Evolutionary conservation across 2,888 invertebrate genomes (phyloP), one percentile per base, ranked within the genome.

Genomic region (Diaphora mendica): DNA sequence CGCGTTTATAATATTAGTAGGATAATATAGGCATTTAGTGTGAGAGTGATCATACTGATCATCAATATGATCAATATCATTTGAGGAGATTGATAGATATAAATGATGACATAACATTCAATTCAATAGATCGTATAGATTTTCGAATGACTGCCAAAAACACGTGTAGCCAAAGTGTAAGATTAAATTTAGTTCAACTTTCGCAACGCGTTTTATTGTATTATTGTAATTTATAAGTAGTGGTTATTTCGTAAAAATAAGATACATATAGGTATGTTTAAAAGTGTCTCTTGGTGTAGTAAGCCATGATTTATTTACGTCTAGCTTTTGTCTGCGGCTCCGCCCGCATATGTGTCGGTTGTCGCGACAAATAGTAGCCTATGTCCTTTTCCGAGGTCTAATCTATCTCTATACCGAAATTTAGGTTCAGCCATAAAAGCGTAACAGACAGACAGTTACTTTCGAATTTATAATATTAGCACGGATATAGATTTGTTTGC

Each of bases 141-240:
- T 39, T 55, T 35, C 44, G 48, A 39, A 64, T 33, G 35, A 23
- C 20, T 82, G 81, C 81, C 82, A 81, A 78, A 75, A 81, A 80
- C 74, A 77, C 72, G 77, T 51, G 80, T 48, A 71, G 48, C 70
- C 69, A 77, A 70, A 71, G 73, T 73, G 44, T 75, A 70, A 44
- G 62, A 42, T 66, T 67, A 64, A 23, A 69, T 68, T 33, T 20
- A 51, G 23, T 68, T 15, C 23, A 51, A 35, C 30, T 13, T 26
- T 59, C n/a, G 26, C 15, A 26, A 26, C 2, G 13, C 59, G 26
- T 59, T 26, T 15, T 59, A 26, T 0, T 30, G n/a, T 15, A 26
- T 17, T 62, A 3, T 30, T 17, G 26, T 62, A 17, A 62, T 0
- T 30, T 59, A 30, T 59, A 0, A 13, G 3, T 59, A 59, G 7